These are phyloP conservation scores for Pseudobourletiella spinata DNA, from an alignment of 1,140 invertebrate genomes.

Conservation along the genomic window DNA sequence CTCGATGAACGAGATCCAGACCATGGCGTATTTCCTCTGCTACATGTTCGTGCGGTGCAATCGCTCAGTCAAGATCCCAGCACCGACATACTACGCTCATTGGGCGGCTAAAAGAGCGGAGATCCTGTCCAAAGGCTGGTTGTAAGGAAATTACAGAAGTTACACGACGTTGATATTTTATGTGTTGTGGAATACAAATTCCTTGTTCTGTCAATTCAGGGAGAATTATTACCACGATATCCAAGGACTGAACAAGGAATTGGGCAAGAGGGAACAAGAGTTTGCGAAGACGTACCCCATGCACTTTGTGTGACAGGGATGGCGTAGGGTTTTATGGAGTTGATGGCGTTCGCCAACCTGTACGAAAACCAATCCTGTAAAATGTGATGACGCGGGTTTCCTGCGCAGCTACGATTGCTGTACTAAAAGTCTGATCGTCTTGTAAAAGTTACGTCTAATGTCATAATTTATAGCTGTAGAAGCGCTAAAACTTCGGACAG, in stretches of 20 bases:
- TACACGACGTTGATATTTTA: neutral
- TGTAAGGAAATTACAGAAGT: neutral
- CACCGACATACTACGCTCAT: conserved; percentile 49
- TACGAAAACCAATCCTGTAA: too few relatives aligned
- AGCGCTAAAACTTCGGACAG: too few relatives aligned
- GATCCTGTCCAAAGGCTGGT: neutral
- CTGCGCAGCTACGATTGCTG: too few relatives aligned
- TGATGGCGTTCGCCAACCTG: too few relatives aligned
- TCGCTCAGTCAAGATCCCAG: conserved; percentile 47
- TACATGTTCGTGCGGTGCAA: conserved; percentile 47
- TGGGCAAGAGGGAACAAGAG: neutral
- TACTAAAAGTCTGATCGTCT: too few relatives aligned
- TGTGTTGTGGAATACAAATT: neutral
- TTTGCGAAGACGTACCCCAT: conserved; percentile 12
- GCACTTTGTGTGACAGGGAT: conserved; percentile 28
- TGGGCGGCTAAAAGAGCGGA: conserved; percentile 43
- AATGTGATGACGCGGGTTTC: too few relatives aligned
- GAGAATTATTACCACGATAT: neutral
- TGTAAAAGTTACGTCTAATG: too few relatives aligned
- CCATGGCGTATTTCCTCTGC: conserved; percentile 46
- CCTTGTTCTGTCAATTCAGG: neutral
- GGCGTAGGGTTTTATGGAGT: too few relatives aligned
- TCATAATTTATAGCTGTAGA: too few relatives aligned
- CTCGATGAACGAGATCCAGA: conserved; percentile 43
- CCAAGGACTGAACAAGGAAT: conserved; percentile 1